These are phyloP conservation scores for Spinibarbus caldwelli DNA, from an alignment of 2,797 vertebrate species.

Conservation along the genomic window DNA sequence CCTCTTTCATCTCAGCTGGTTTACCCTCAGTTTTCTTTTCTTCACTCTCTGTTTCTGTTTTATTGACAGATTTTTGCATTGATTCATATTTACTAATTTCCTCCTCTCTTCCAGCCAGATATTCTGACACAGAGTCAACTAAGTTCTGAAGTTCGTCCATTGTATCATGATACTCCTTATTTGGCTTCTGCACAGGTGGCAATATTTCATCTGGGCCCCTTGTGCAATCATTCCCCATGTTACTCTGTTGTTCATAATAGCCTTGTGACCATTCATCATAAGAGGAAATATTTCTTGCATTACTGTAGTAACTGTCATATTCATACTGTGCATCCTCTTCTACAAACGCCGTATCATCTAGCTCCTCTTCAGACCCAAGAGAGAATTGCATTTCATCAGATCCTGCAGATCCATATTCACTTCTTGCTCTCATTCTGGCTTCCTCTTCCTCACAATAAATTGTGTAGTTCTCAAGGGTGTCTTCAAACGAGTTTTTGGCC, in stretches of 20 bases:
- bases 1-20: constrained; percentile 69
- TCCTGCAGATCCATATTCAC: constrained; percentile 84
- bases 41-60: constrained; percentile 56
- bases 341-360: constrained; percentile 78
- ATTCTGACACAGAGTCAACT: constrained; percentile 93
- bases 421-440: constrained; percentile 66
- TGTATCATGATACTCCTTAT: constrained; percentile 82
- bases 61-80: constrained; percentile 73
- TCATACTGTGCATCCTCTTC: constrained; percentile 73
- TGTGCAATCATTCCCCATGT: constrained; percentile 50
- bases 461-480: constrained; percentile 78
- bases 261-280: constrained; percentile 51
- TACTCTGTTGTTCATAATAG: constrained; percentile 46
- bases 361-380: constrained; percentile 84
- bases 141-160: constrained; percentile 92
- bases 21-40: constrained; percentile 53
- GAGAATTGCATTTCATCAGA: constrained; percentile 88
- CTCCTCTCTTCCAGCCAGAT: constrained; percentile 93
- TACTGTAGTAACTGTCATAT: constrained; percentile 73
- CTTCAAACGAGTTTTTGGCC: constrained; percentile 73
- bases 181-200: constrained; percentile 78
- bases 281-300: constrained; percentile 57
- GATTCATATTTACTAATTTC: constrained; percentile 89
- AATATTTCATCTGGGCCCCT: constrained; percentile 64
- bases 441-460: constrained; percentile 76